Percentiles rank a stretch among this genome's conserved stretches.
Conservation (phyloP, 2,888 invertebrate species). For the Hesperia comma region DNA sequence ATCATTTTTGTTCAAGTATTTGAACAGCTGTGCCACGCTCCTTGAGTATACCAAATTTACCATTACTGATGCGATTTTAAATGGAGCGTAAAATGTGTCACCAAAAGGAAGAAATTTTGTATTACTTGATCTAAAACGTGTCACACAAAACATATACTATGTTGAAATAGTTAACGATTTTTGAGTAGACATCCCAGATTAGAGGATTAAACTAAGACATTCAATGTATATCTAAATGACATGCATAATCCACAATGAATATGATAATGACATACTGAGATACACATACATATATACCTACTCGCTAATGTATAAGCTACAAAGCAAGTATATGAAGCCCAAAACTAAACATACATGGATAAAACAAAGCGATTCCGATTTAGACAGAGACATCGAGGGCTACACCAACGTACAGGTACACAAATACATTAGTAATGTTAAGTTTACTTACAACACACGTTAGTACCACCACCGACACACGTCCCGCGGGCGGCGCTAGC, state of each 20-base stretch:
- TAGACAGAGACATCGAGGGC: constrained; percentile 38
- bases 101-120: background rate
- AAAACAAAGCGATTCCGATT: constrained; percentile 13
- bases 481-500: constrained; percentile 61
- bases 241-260: constrained; percentile 9
- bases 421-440: constrained; percentile 71
- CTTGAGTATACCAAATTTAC: background rate
- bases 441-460: constrained; percentile 78
- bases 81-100: constrained; percentile 1
- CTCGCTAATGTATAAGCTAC: constrained; percentile 3
- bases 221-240: background rate
- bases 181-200: no score
- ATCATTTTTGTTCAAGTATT: constrained; percentile 17
- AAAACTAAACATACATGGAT: constrained; percentile 8
- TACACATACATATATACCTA: constrained; percentile 12
- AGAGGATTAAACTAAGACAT: background rate
- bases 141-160: background rate
- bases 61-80: background rate
- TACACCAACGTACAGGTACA: constrained; percentile 36
- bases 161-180: background rate
- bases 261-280: background rate
- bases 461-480: constrained; percentile 76
- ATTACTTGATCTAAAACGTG: constrained; percentile 6
- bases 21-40: background rate
- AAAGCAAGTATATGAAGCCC: constrained; percentile 35